A percentile compares a stretch with the other conserved stretches of the same genome.
phyloP scores from a whole-genome alignment of 64 coral and sea anemone genomes.

The Acropora yongei region DNA sequence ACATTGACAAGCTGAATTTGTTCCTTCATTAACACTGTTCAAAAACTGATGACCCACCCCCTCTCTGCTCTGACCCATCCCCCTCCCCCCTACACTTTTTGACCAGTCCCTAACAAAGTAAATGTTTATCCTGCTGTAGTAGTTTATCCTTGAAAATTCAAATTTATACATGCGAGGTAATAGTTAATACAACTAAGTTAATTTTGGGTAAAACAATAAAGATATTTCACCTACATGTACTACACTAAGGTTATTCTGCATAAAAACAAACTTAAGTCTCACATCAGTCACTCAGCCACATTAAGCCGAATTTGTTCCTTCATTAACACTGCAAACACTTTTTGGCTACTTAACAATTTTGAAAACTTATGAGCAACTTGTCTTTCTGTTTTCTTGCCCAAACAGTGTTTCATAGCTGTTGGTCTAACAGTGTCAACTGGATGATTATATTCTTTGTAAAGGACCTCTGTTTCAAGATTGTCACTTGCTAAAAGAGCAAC shows the following conservation, averaged over 20 bases:
- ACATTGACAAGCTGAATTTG: too few relatives aligned
- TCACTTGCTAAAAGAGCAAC: conserved; percentile 39
- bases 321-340: conserved; percentile 48
- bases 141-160: neutral
- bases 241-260: conserved; percentile 20
- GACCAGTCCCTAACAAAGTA: conserved; percentile 7
- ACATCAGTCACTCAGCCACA: conserved; percentile 28
- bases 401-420: conserved; percentile 27
- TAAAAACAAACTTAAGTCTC: neutral
- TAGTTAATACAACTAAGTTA: neutral
- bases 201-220: too few relatives aligned
- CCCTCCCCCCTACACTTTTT: too few relatives aligned
- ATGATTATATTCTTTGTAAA: conserved; percentile 56
- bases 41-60: too few relatives aligned
- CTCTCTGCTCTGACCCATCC: too few relatives aligned
- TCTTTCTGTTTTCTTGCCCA: conserved; percentile 62
- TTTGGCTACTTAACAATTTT: conserved; percentile 48
- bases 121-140: neutral
- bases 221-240: too few relatives aligned
- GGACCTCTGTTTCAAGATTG: conserved; percentile 32
- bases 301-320: conserved; percentile 63
- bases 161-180: neutral
- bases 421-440: conserved; percentile 44
- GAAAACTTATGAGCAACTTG: conserved; percentile 48
- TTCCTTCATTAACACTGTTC: too few relatives aligned